Evolutionary conservation across 2,888 invertebrate genomes (phyloP), one percentile per base, ranked within the genome.

Genomic region (Homarus gammarus): DNA sequence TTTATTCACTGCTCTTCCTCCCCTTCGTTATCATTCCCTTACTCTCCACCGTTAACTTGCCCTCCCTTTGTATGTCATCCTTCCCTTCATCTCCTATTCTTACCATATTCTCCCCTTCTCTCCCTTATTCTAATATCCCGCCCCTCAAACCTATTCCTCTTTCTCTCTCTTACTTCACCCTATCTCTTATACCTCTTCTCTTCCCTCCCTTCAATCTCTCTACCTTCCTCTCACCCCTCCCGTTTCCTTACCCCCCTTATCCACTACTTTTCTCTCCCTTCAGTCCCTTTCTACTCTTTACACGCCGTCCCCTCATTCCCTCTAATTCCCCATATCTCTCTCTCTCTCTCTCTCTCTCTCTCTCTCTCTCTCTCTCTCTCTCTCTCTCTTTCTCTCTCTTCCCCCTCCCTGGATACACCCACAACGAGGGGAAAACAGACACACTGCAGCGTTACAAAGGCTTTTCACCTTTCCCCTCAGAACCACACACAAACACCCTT

Each of bases 311-410:
- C 27, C 40, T 27, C 36, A 10, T 10, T 27, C 3, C 27, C 44
- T 27, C 49, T n/a, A n/a, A 18, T 1, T 22, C 40, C 49, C 5
- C 15, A 33, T n/a, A 77, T 44, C 33, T 56, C 51, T n/a, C 56
- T 51, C 33, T 72, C 72, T 33, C 72, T 72, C 72, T 33, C 72
- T 72, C 72, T 33, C 72, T 72, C 72, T 33, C 72, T 72, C 72
- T 72, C 72, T 72, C 72, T 72, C 68, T n/a, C n/a, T 68, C 68
- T 36, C 68, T 68, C 68, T n/a, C 68, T 68, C 68, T 36, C 68
- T 68, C 68, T n/a, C 68, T 68, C 68, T 44, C 44, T 44, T 44
- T 44, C 44, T 44, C 8, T 72, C 72, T 33, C 8, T 33, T 22
- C 15, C 12, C 68, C 68, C n/a, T 12, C 2, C 72, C 33, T 22